Evolutionary conservation across 2,113 vertebrate species (phyloP), one percentile per base, ranked within the genome.

Genomic region (Casuarius casuarius): DNA sequence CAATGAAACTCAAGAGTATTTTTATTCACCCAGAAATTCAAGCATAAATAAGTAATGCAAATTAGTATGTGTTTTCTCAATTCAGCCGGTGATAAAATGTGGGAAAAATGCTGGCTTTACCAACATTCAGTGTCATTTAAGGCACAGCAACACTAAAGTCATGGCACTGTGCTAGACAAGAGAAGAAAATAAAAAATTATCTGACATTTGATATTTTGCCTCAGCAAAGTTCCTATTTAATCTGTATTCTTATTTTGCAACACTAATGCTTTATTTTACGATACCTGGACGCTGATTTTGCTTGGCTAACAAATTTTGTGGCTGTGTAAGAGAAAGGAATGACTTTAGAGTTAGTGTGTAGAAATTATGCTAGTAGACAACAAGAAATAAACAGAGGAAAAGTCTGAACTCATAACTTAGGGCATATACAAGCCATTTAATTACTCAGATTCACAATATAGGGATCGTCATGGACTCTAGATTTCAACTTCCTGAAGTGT

Each of bases 401-500:
- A 49, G 20, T 14, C 46, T 75, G 74, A 71, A 87, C 10, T 62
- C 38, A 68, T 51, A 40, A 19, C 25, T 29, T 10, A 52, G 40
- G 48, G 35, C 29, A 62, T 51, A 58, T 2, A 70, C 33, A 63
- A 77, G 33, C 3, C 62, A 90, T 80, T 84, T 77, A 94, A 75
- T 85, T 90, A 70, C 14, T 4, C 29, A 56, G 14, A 48, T 61
- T 67, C 28, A 66, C 25, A 49, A 29, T 54, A 44, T 4, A 56
- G 13, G 29, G 72, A n/a, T 76, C 56, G 44, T 44, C 10, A 26
- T 31, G 29, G 9, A 56, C 73, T 70, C 9, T 54, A 92, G 70
- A 59, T n/a, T 54, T 67, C 2, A 12, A n/a, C 35, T 80, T 83
- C 40, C 44, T 52, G 38, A 33, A 0, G 0, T 22, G 35, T 29